Base-by-base conservation (phyloP, 2,113 vertebrate species). In the Otis tarda region DNA sequence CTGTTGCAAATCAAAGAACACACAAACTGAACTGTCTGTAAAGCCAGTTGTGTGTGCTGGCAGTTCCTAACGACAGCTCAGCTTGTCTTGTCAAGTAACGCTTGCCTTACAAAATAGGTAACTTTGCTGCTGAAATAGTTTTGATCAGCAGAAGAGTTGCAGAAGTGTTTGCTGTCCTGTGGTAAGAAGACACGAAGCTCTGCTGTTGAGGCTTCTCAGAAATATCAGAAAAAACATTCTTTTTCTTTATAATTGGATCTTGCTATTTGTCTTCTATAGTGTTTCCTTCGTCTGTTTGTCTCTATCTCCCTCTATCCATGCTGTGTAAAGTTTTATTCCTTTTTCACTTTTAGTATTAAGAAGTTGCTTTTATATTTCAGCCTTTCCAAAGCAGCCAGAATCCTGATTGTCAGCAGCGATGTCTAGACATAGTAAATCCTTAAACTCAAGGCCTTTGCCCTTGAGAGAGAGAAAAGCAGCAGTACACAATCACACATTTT, bases 361-460 rank as follows among this genome's bases (percentile, higher is more conserved):
- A 65, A 71, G 57, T 16, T 87, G 70, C 7, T 87, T 94, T 89
- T 79, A 18, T 55, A 79, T 81, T 92, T 88, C 64, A 93, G 63
- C 33, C 37, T 93, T 79, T 87, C 56, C 50, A 82, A 82, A 94
- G 90, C 57, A 87, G 81, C 7, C 77, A 65, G 67, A 67, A 89
- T 82, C 81, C 83, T 77, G 91, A 83, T 0, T 87, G 77, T 93
- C 96, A 94, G 91, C 74, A 91, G 45, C 0, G 5, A 74, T 80
- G 96, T 89, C 94, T 94, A 94, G 94, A 95, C 91, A 50, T 3
- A 77, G 74, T 76, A 94, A 95, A 91, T 87, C 87, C 92, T 89
- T 85, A 73, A 83, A 90, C n/a, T 73, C 60, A 89, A 90, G 61
- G 92, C 60, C n/a, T 95, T 89, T 91, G 83, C 70, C 77, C 87